Conservation (phyloP, 2,888 invertebrate genomes). For the Ypsolopha scabrella region DNA sequence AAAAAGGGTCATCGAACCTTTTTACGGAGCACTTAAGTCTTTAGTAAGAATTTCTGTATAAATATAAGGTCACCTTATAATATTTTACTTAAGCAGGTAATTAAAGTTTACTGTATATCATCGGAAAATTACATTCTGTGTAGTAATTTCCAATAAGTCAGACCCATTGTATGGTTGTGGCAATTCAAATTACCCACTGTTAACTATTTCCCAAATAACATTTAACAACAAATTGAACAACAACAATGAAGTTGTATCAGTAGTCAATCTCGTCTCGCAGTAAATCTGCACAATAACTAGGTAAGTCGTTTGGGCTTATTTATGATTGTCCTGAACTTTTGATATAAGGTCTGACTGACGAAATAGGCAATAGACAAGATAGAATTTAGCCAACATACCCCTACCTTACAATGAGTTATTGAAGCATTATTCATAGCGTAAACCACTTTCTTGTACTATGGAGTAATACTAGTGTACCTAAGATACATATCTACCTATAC, state of each 20-base stretch:
- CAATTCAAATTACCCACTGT: neutral
- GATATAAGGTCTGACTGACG: slow-evolving; percentile 17
- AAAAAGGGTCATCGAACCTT: too few species aligned
- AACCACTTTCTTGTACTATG: slow-evolving; percentile 11
- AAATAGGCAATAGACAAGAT: slow-evolving; percentile 31
- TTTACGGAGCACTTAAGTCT: too few species aligned
- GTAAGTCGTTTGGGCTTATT: slow-evolving; percentile 28
- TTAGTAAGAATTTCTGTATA: too few species aligned
- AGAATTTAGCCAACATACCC: slow-evolving; percentile 15
- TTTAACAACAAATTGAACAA: neutral
- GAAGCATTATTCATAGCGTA: slow-evolving; percentile 24
- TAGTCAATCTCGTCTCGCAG: slow-evolving; percentile 7
- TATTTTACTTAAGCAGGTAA: too few species aligned
- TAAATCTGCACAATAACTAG: slow-evolving; percentile 28
- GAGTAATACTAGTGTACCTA: too few species aligned
- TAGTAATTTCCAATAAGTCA: too few species aligned
- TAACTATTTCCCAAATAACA: slow-evolving; percentile 5
- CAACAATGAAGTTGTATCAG: slow-evolving; percentile 10
- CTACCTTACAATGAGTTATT: slow-evolving; percentile 38
- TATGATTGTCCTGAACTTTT: slow-evolving; percentile 44
- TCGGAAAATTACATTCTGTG: too few species aligned
- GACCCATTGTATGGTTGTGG: too few species aligned
- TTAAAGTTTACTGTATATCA: too few species aligned
- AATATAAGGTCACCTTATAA: too few species aligned
- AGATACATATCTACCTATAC: too few species aligned